Evolutionary conservation across 2,888 invertebrate species (phyloP).

Genomic region (Mesoligia furuncula): DNA sequence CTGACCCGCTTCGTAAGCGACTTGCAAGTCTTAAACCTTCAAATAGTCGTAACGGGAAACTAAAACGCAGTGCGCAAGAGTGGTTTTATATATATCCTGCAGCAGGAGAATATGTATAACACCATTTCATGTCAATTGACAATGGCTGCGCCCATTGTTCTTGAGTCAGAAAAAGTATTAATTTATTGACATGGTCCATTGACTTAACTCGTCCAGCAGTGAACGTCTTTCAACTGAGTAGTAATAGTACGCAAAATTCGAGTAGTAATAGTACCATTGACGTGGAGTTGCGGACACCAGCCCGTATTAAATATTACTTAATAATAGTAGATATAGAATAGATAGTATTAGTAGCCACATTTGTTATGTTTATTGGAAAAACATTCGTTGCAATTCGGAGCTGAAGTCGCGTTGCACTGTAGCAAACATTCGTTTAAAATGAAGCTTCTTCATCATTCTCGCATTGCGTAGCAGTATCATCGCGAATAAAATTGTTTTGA

Average conservation of each 20-base stretch:
- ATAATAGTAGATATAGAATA: too few species aligned
- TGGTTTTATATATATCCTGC: background rate
- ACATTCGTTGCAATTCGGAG: background rate
- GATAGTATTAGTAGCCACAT: background rate
- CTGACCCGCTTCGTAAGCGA: background rate
- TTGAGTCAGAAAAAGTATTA: background rate
- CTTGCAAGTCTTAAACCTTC: background rate
- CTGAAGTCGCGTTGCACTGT: background rate
- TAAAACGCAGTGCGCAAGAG: background rate
- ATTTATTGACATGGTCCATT: background rate
- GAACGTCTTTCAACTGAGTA: background rate
- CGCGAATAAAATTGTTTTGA: constrained; percentile 76
- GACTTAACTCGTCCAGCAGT: background rate
- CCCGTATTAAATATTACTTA: too few species aligned
- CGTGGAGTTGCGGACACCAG: too few species aligned
- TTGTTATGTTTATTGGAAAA: background rate
- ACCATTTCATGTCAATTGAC: background rate
- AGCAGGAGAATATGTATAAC: background rate
- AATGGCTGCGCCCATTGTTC: background rate
- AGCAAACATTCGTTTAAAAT: background rate
- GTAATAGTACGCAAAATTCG: too few species aligned
- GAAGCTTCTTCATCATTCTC: constrained; percentile 31
- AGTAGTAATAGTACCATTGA: too few species aligned
- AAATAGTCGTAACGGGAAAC: background rate
- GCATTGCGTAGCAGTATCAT: constrained; percentile 43